Conservation (phyloP, 2,113 vertebrate species). For the Noctilio leporinus region DNA sequence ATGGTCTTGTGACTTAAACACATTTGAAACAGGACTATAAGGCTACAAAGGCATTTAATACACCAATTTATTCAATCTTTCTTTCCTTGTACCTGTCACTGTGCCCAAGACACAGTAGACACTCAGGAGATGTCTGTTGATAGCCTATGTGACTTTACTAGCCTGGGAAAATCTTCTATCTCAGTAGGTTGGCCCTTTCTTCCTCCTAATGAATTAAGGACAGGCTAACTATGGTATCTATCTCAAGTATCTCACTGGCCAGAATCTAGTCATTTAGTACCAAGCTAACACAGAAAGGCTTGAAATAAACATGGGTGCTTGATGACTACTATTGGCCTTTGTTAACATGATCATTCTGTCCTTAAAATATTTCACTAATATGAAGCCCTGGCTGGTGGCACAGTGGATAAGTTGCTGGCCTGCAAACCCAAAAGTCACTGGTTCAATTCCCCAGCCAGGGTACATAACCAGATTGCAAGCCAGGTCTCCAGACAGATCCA, state of each 20-base stretch:
- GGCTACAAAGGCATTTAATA: background rate
- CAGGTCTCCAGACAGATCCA: no score
- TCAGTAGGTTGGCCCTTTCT: background rate
- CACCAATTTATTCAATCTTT: background rate
- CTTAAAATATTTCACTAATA: background rate
- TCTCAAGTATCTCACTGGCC: background rate
- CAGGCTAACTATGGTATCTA: background rate
- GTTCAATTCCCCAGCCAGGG: no score
- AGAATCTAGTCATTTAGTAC: background rate
- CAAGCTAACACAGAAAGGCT: background rate
- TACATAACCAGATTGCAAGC: no score
- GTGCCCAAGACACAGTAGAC: background rate
- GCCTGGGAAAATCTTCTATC: background rate
- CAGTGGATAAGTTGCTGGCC: no score
- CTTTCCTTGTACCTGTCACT: background rate
- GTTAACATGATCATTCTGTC: background rate
- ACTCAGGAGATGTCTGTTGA: background rate
- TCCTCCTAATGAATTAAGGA: background rate
- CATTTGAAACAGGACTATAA: background rate
- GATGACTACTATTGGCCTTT: background rate
- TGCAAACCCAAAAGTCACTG: no score
- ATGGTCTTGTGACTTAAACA: background rate
- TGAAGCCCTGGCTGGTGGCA: no score
- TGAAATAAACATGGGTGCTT: background rate
- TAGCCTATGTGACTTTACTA: background rate